Percentiles rank a stretch among this genome's conserved stretches.
These are phyloP conservation scores for Lepus townsendii DNA, from an alignment of 2,797 vertebrate species.

Conservation along the genomic window DNA sequence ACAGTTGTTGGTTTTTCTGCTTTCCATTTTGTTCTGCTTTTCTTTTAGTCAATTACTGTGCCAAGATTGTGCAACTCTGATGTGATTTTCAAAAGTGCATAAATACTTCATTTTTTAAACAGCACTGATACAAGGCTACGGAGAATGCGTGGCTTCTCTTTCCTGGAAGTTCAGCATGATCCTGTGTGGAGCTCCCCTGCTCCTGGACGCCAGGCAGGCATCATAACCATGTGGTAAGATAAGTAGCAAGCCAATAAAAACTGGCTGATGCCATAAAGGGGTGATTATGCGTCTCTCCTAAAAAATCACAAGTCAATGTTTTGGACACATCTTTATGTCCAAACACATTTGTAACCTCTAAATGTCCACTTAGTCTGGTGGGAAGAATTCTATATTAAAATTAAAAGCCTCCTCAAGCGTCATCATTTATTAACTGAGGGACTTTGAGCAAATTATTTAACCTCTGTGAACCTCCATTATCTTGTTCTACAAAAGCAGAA, in stretches of 20 bases:
- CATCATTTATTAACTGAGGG: not conserved
- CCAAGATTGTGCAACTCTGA: not conserved
- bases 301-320: not conserved
- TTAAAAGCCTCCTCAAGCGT: not conserved
- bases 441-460: not conserved
- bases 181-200: not conserved
- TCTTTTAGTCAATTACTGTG: not conserved
- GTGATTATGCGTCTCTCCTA: not conserved
- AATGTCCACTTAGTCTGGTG: not conserved
- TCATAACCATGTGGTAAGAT: not conserved
- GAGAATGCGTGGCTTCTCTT: not conserved
- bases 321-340: not conserved
- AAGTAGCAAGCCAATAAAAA: not conserved
- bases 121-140: not conserved
- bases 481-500: not conserved
- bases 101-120: not conserved
- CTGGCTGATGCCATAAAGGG: not conserved
- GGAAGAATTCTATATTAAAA: not conserved
- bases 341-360: not conserved
- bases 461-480: not conserved
- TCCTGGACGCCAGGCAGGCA: not conserved
- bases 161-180: not conserved
- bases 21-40: constrained; percentile 28
- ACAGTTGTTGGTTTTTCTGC: not conserved
- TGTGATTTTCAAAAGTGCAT: not conserved